phyloP scores from a whole-genome alignment of 2,888 invertebrate species.

The Bedellia somnulentella region DNA sequence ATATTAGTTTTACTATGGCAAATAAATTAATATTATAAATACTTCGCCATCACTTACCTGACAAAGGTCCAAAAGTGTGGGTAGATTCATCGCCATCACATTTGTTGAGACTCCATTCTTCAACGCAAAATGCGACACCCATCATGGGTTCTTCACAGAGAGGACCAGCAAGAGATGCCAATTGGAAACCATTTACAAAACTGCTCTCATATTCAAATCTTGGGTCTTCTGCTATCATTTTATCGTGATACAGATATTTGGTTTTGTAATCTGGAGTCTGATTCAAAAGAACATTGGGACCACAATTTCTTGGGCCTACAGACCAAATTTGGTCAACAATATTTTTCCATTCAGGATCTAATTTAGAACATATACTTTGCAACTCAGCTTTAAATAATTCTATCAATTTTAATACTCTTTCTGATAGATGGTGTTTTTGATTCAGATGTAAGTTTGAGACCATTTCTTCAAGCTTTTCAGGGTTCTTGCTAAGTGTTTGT shows the following conservation, averaged over 20 bases:
- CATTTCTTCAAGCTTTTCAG: slow-evolving; percentile 28
- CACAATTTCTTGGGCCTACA: slow-evolving; percentile 86
- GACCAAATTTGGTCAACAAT: slow-evolving; percentile 80
- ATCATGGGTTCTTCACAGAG: slow-evolving; percentile 96
- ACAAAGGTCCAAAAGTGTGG: slow-evolving; percentile 54
- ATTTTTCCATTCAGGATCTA: slow-evolving; percentile 55
- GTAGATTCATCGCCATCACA: slow-evolving; percentile 33
- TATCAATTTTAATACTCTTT: slow-evolving; percentile 44
- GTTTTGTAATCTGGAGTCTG: slow-evolving; percentile 66
- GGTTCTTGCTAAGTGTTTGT: slow-evolving; percentile 34
- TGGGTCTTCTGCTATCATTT: slow-evolving; percentile 46
- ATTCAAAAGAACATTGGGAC: slow-evolving; percentile 89
- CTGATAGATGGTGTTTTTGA: slow-evolving; percentile 27
- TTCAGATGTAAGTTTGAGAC: slow-evolving; percentile 24
- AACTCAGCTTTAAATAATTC: slow-evolving; percentile 60
- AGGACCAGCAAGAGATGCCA: slow-evolving; percentile 87
- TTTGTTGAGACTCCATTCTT: slow-evolving; percentile 72
- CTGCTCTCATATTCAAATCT: slow-evolving; percentile 72
- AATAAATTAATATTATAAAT: no score
- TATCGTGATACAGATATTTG: slow-evolving; percentile 37
- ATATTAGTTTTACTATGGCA: no score
- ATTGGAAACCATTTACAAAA: slow-evolving; percentile 84
- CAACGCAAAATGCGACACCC: slow-evolving; percentile 89
- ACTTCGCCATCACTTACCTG: no score
- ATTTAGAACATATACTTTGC: slow-evolving; percentile 58